Evolutionary conservation across 2,888 invertebrate species (phyloP).

Genomic region (Leucophenga maculata): DNA sequence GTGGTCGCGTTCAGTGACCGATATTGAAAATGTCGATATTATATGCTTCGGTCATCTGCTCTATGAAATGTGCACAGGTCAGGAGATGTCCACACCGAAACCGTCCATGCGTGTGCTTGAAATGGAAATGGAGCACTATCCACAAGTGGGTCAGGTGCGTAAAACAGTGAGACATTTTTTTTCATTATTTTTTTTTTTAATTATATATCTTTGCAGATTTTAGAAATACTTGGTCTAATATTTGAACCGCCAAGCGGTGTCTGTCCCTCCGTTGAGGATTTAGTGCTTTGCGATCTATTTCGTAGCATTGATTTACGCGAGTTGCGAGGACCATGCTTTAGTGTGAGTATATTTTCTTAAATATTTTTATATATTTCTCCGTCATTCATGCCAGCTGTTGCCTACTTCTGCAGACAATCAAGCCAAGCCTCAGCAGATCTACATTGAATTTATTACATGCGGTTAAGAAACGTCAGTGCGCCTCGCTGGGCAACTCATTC

Average conservation of each 20-base stretch:
- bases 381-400: not conserved
- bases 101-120: constrained; percentile 82
- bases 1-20: constrained; percentile 72
- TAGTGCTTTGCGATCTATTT: constrained; percentile 88
- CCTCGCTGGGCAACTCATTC: constrained; percentile 70
- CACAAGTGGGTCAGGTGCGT: constrained; percentile 77
- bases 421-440: constrained; percentile 72
- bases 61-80: constrained; percentile 93
- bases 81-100: constrained; percentile 82
- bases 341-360: constrained; percentile 74
- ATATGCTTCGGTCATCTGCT: constrained; percentile 87
- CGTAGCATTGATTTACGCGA: constrained; percentile 90
- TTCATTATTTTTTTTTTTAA: not conserved
- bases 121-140: constrained; percentile 80
- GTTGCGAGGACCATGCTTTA: constrained; percentile 86
- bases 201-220: constrained; percentile 74
- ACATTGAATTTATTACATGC: constrained; percentile 71
- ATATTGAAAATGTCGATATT: constrained; percentile 77
- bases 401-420: constrained; percentile 68
- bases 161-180: not conserved
- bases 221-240: constrained; percentile 84
- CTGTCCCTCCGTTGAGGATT: constrained; percentile 84
- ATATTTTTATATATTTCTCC: not conserved
- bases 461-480: constrained; percentile 72
- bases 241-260: constrained; percentile 80